These are phyloP conservation scores for Cinclus mexicanus DNA, from an alignment of 2,113 vertebrate species.

Conservation along the genomic window DNA sequence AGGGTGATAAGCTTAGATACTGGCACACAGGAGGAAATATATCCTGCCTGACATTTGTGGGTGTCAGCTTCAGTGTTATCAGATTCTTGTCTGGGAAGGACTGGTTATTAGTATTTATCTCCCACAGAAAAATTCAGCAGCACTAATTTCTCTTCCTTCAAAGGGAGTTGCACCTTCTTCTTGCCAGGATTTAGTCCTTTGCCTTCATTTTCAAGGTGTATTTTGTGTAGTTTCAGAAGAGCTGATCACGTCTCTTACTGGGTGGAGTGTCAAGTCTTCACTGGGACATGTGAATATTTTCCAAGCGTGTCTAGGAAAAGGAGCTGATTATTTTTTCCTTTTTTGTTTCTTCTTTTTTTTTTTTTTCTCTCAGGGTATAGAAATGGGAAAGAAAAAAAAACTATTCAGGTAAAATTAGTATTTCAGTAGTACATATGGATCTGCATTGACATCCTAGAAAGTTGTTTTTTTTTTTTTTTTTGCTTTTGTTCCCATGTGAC, in stretches of 20 bases:
- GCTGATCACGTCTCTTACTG: not conserved
- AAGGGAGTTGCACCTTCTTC: conserved; percentile 31
- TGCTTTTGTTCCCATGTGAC: not conserved
- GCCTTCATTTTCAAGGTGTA: conserved; percentile 33
- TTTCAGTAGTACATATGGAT: not conserved
- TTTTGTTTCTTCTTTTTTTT: not conserved
- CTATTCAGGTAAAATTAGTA: not conserved
- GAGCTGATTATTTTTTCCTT: not conserved
- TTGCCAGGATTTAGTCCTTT: conserved; percentile 31
- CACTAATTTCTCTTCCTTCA: conserved; percentile 22
- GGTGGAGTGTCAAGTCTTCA: not conserved
- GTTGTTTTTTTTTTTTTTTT: no score
- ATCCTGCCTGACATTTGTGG: conserved; percentile 11
- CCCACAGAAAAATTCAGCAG: not conserved
- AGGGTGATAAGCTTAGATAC: conserved; percentile 36
- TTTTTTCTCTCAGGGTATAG: not conserved
- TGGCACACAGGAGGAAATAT: not conserved
- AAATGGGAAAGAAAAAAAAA: not conserved
- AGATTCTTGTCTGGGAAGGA: conserved; percentile 56
- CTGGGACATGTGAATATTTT: not conserved
- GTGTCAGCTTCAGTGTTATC: conserved; percentile 47
- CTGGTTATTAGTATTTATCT: conserved; percentile 62
- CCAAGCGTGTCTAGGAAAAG: not conserved
- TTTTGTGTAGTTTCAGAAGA: not conserved
- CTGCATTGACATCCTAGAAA: not conserved